Conservation (phyloP, 1,140 invertebrate genomes). For the Polyergus mexicanus region DNA sequence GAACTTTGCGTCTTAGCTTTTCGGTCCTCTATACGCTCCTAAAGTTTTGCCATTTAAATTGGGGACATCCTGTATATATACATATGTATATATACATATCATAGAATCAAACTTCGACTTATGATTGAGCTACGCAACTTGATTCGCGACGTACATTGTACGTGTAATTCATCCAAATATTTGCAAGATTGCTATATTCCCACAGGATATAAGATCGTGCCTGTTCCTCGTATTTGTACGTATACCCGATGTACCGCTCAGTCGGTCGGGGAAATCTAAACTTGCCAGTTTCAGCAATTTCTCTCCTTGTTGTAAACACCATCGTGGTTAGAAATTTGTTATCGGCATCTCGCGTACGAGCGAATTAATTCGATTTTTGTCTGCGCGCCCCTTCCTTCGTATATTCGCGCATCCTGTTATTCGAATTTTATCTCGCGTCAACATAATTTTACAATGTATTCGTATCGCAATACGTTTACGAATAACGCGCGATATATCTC, state of each 20-base stretch:
- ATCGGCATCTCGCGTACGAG: background rate
- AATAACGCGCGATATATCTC: background rate
- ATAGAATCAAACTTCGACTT: slow-evolving; percentile 24
- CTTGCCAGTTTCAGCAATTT: slow-evolving; percentile 66
- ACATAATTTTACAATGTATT: background rate
- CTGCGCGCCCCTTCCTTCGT: background rate
- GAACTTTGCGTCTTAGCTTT: too few relatives aligned
- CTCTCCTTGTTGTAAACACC: slow-evolving; percentile 46
- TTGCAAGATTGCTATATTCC: slow-evolving; percentile 66
- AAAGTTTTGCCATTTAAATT: too few relatives aligned
- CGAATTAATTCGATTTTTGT: slow-evolving; percentile 55
- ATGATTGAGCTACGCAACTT: slow-evolving; percentile 21
- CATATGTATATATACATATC: background rate
- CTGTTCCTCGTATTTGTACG: slow-evolving; percentile 64
- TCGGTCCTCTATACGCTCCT: too few relatives aligned
- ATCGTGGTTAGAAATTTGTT: slow-evolving; percentile 45
- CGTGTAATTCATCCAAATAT: slow-evolving; percentile 58
- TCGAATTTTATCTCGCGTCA: background rate
- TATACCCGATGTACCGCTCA: slow-evolving; percentile 55
- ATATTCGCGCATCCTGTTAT: background rate
- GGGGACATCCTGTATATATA: too few relatives aligned
- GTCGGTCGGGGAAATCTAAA: slow-evolving; percentile 77
- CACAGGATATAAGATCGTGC: slow-evolving; percentile 23
- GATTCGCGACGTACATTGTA: slow-evolving; percentile 15
- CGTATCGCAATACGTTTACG: background rate